phyloP scores from a whole-genome alignment of 1,140 invertebrate species.

The Lutraria rhynchaena region DNA sequence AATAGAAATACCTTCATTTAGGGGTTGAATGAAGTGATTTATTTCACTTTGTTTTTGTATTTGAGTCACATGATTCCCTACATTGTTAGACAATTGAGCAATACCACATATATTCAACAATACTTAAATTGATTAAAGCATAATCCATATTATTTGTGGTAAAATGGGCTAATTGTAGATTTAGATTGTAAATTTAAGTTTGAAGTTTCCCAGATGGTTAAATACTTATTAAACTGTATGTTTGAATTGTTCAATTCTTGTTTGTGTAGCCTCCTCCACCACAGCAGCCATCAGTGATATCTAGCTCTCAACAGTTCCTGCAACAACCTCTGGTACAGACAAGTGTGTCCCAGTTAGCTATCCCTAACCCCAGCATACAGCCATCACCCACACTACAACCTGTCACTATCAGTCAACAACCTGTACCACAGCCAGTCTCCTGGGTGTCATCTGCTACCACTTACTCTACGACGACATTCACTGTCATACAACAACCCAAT shows the following conservation, averaged over 20 bases:
- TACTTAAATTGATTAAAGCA: too few species aligned
- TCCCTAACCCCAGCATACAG: conserved; percentile 55
- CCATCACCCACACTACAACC: conserved; percentile 59
- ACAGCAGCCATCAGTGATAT: conserved; percentile 36
- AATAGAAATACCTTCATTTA: too few species aligned
- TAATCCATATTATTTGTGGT: too few species aligned
- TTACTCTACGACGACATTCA: neutral
- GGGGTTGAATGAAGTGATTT: too few species aligned
- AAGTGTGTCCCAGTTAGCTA: conserved; percentile 39
- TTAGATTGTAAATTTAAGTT: too few species aligned
- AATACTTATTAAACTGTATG: too few species aligned
- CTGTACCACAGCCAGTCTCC: conserved; percentile 20
- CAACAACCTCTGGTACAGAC: conserved; percentile 58
- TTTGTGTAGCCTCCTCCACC: conserved; percentile 7
- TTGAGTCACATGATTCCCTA: too few species aligned
- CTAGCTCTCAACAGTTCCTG: conserved; percentile 55
- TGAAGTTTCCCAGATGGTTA: too few species aligned
- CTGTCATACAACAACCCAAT: conserved; percentile 20
- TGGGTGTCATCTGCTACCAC: conserved; percentile 29
- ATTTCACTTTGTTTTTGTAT: too few species aligned
- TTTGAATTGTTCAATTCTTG: too few species aligned
- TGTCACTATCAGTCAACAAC: conserved; percentile 21
- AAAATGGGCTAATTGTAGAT: neutral
- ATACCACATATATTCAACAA: too few species aligned
- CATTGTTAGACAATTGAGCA: too few species aligned